Base-by-base conservation (phyloP, 2,797 vertebrate genomes). In the Tragelaphus eurycerus region DNA sequence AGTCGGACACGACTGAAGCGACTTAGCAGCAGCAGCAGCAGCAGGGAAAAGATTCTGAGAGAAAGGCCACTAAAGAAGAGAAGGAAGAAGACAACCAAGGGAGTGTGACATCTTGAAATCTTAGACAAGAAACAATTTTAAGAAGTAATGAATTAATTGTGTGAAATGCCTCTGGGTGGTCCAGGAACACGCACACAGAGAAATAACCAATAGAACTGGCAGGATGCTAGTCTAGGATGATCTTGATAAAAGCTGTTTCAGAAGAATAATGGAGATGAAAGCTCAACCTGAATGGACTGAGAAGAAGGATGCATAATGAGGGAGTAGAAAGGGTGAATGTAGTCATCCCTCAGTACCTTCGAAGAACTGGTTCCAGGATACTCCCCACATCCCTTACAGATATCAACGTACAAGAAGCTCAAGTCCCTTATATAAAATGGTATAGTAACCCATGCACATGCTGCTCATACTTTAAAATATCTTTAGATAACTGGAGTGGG, bases 61-160 rank as follows among this genome's bases (percentile, higher is more conserved):
- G 6, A 93, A 54, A 52, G 3, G 34, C 29, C 16, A 86, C 25
- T 60, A 52, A 87, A 90, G 81, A 78, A 15, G 25, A 86, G 54
- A 83, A 84, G 78, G 3, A 79, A 29, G 13, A 74, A 14, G 34
- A 85, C 21, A 16, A 59, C 34, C 55, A 54, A 93, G 13, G 57
- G 43, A 62, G 2, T 93, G 4, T n/a, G 10, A 6, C 29, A 7
- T 59, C n/a, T 78, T 91, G 27, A 76, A 88, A 93, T 52, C 29
- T 74, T 50, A 86, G 34, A 90, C 25, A 97, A 82, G 29, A 89
- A 93, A 86, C 19, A 31, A 64, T 60, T 93, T 90, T 79, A 95
- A 89, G 48, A 78, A 10, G 6, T 50, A 62, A 62, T 52, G 60
- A 81, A 43, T 89, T 94, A 95, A 89, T 15, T 55, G 19, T 78